Base-by-base conservation (phyloP, 2,888 invertebrate species). In the Nezara viridula region DNA sequence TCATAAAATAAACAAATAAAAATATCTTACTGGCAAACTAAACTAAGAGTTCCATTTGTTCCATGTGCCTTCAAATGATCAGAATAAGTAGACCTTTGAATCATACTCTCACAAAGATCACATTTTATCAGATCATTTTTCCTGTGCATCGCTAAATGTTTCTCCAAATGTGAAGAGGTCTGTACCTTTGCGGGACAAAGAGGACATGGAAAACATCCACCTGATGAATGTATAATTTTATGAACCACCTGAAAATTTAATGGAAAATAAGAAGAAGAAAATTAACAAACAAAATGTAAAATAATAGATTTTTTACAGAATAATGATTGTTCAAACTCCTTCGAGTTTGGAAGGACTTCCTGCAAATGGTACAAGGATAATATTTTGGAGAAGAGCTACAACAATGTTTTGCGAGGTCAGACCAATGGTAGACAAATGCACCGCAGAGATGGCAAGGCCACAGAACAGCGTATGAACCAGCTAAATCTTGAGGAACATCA, bases 81-180 rank as follows among this genome's bases (percentile, higher is more conserved):
- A 49, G 81, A 81, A 55, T 85, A 55, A 19, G 55, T 89, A 37
- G 52, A n/a, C 44, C 85, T 89, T 27, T 89, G 89, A 49, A 89
- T 52, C 89, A 89, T 89, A 44, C 55, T 85, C 50, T 85, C 24
- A 47, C 89, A 89, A 73, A 44, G 10, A n/a, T 89, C 85, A 44
- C 89, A 89, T 85, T 89, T 89, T 7, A 89, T n/a, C 1, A 89
- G 89, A 40, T 89, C 89, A 85, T 89, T 89, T 85, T 89, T 89
- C 40, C 27, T 89, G 55, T 89, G 89, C 89, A 89, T 89, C 24
- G 89, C 85, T 49, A 89, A 55, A 27, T 89, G 89, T 49, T 89
- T 89, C 32, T 89, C 89, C 27, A 89, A 60, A 55, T 89, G 89
- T 32, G 89, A 89, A n/a, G 89, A 49, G 9, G 89, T 85, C 27